Conservation (phyloP, 2,113 vertebrate species). For the Rhinopomastus cyanomelas region DNA sequence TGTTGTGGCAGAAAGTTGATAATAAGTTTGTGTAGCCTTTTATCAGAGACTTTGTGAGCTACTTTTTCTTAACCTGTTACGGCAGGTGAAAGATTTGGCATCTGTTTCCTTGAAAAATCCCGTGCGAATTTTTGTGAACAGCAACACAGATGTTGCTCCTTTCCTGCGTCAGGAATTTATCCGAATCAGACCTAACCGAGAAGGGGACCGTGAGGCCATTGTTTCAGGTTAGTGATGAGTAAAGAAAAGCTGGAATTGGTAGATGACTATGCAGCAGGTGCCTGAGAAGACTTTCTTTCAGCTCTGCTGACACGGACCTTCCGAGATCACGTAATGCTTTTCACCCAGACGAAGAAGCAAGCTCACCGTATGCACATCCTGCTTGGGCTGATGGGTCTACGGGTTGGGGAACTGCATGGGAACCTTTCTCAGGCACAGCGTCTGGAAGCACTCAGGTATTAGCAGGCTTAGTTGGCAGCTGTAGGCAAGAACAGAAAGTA, state of each 20-base stretch:
- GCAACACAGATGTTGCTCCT: slow-evolving; percentile 96
- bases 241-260: background rate
- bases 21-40: background rate
- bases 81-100: slow-evolving; percentile 94
- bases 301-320: slow-evolving; percentile 94
- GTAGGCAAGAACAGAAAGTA: background rate
- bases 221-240: slow-evolving; percentile 80
- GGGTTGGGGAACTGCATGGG: slow-evolving; percentile 93
- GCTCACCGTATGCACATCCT: slow-evolving; percentile 97
- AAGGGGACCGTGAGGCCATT: slow-evolving; percentile 94
- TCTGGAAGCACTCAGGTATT: slow-evolving; percentile 89
- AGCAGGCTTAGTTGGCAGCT: background rate
- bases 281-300: slow-evolving; percentile 54
- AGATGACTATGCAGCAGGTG: background rate
- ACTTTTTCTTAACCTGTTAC: background rate
- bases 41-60: background rate
- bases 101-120: slow-evolving; percentile 93
- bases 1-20: background rate
- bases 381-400: slow-evolving; percentile 90
- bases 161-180: slow-evolving; percentile 95
- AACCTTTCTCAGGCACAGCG: slow-evolving; percentile 95
- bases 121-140: slow-evolving; percentile 93
- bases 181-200: slow-evolving; percentile 87
- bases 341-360: slow-evolving; percentile 98
- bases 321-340: slow-evolving; percentile 94